Conservation (phyloP, 1,140 invertebrate genomes). For the Mya arenaria region DNA sequence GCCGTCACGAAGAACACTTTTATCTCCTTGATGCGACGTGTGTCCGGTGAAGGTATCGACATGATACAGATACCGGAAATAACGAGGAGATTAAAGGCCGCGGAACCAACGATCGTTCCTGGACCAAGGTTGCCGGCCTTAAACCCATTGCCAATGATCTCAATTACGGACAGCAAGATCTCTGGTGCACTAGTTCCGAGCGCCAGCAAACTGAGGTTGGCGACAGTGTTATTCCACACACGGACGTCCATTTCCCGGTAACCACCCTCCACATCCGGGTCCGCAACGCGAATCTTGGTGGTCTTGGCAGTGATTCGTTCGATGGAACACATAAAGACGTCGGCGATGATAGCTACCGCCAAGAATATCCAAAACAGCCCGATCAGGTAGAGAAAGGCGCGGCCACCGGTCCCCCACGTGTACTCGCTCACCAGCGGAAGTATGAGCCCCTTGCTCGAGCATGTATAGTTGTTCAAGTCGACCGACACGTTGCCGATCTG, state of each 20-base stretch:
- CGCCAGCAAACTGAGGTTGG: constrained; percentile 87
- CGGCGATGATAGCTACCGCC: constrained; percentile 85
- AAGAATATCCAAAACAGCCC: constrained; percentile 84
- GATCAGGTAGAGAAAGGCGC: constrained; percentile 83
- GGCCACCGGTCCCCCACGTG: constrained; percentile 81
- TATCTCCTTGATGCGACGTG: constrained; percentile 82
- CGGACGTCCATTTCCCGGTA: constrained; percentile 73
- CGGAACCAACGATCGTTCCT: constrained; percentile 87
- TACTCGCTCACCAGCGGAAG: constrained; percentile 84
- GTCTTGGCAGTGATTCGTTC: constrained; percentile 87
- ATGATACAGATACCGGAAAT: constrained; percentile 85
- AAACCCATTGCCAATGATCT: constrained; percentile 84
- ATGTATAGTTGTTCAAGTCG: constrained; percentile 77
- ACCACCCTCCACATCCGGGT: constrained; percentile 64
- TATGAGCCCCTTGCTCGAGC: constrained; percentile 82
- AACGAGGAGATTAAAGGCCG: constrained; percentile 86
- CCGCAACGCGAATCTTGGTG: constrained; percentile 81
- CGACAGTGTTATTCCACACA: constrained; percentile 87
- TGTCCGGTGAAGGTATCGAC: constrained; percentile 83
- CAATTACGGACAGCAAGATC: constrained; percentile 86
- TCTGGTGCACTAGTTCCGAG: constrained; percentile 86
- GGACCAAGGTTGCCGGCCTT: constrained; percentile 85
- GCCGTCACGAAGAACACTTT: constrained; percentile 85
- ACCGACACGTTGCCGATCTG: constrained; percentile 49
- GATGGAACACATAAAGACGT: constrained; percentile 86